Evolutionary conservation across 2,797 vertebrate genomes (phyloP), one percentile per base, ranked within the genome.

Genomic region (Lepus townsendii): DNA sequence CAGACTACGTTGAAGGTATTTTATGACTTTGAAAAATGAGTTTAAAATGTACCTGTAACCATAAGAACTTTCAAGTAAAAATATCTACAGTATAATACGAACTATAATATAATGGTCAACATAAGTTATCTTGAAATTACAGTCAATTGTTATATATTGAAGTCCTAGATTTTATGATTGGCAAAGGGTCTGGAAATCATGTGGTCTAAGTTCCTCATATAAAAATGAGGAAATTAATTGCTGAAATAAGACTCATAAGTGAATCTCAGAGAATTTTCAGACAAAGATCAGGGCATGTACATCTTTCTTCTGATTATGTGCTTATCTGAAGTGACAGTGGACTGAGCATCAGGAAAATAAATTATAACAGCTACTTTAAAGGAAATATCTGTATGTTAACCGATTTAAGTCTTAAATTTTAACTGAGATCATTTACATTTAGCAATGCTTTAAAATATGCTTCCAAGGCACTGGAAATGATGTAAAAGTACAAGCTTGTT

Each of bases 181-280:
- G 65, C 71, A 91, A 88, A 69, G 9, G 14, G 68, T 89, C 52
- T 6, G n/a, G 47, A 84, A 80, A 32, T 57, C 17, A 66, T 63
- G 27, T 66, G 14, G 19, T 77, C 60, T 88, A 66, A 83, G 32
- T 54, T 38, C 24, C 27, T 75, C 57, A 75, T 17, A 57, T 47
- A 20, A 27, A 87, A 91, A 79, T 42, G 7, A 93, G 26, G 32
- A 90, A 50, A 30, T 71, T 72, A 11, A 83, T 19, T 69, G n/a
- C 27, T 77, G 24, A 83, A 83, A 20, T 76, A 83, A 86, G 54
- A 66, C 79, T 68, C 78, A 50, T 78, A 69, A 93, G 80, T 75
- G 42, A 92, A 83, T 93, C 35, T 88, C 63, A 95, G 66, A 95
- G 66, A 92, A 3, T 83, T 85, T 90, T 92, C 38, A 93, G 14